Conservation (phyloP, 2,113 vertebrate genomes). For the Corythornis madagascariensis region DNA sequence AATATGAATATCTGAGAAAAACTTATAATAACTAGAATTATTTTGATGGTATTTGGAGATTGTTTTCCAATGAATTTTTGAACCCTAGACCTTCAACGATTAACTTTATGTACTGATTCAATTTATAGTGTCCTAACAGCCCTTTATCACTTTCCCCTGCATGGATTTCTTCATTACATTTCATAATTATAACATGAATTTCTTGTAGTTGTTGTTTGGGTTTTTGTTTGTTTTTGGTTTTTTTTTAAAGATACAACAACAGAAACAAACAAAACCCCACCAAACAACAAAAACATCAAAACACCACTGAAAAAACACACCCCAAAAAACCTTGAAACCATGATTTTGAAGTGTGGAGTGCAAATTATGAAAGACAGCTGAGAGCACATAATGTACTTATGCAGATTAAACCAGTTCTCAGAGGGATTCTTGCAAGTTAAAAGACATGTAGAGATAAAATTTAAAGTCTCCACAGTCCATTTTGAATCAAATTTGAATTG, state of each 20-base stretch:
- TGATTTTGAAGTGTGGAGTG: not conserved
- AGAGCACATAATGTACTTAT: slow-evolving; percentile 14
- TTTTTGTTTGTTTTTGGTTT: no score
- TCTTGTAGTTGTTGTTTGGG: not conserved
- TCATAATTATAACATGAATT: not conserved
- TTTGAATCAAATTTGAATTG: slow-evolving; percentile 51
- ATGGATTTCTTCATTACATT: not conserved
- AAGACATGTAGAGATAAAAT: slow-evolving; percentile 23
- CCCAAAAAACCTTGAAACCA: not conserved
- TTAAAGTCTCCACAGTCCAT: not conserved
- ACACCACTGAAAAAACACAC: not conserved
- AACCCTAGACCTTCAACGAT: not conserved
- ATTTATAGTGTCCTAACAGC: not conserved
- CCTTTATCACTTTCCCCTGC: not conserved
- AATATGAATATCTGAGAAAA: not conserved
- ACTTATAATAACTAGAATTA: not conserved
- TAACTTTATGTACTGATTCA: not conserved
- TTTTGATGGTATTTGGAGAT: not conserved
- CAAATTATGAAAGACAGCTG: slow-evolving; percentile 7
- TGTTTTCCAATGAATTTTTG: not conserved
- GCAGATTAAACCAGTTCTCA: slow-evolving; percentile 45
- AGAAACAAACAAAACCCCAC: no score
- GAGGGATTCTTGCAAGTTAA: not conserved
- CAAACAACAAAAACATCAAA: no score
- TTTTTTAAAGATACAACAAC: no score